These are phyloP conservation scores for Archaeoteleia sp. DNA, from an alignment of 2,888 invertebrate species.

Conservation along the genomic window DNA sequence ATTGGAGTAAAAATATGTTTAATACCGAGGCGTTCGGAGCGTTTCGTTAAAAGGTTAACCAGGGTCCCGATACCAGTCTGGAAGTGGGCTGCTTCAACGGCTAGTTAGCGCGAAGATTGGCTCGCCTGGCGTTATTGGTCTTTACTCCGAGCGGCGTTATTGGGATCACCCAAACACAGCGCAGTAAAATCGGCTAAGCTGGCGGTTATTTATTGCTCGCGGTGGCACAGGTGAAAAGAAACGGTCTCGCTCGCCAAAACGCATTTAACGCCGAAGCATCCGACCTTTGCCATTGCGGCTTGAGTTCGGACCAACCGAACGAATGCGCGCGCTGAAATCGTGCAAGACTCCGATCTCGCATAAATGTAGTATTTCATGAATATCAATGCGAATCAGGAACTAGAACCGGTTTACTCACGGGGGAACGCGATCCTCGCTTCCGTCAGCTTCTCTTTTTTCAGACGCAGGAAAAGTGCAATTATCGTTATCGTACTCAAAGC, in stretches of 20 bases:
- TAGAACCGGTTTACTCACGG: background rate
- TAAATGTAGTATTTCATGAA: slow-evolving; percentile 1
- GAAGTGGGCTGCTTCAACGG: slow-evolving; percentile 65
- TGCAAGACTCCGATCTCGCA: background rate
- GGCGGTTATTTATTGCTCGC: slow-evolving; percentile 72
- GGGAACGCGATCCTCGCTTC: too few species aligned
- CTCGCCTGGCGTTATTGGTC: slow-evolving; percentile 67
- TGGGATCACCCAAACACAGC: slow-evolving; percentile 67
- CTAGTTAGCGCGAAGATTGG: slow-evolving; percentile 75
- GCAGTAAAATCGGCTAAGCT: slow-evolving; percentile 74
- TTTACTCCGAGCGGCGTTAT: slow-evolving; percentile 64
- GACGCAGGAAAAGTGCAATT: too few species aligned
- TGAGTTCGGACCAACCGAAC: too few species aligned
- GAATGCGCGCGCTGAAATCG: background rate
- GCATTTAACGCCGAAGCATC: slow-evolving; percentile 44
- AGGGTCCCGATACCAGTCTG: slow-evolving; percentile 67
- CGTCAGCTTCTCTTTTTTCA: too few species aligned
- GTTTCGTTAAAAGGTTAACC: slow-evolving; percentile 70
- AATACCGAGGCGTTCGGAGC: slow-evolving; percentile 41
- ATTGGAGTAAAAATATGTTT: slow-evolving; percentile 51
- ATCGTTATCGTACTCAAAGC: too few species aligned
- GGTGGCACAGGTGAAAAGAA: slow-evolving; percentile 72
- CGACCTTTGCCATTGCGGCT: slow-evolving; percentile 24
- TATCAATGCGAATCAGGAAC: background rate
- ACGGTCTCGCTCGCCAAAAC: slow-evolving; percentile 51